These are phyloP conservation scores for Drosophila eohydei DNA, from an alignment of 2,888 invertebrate genomes.

Conservation along the genomic window DNA sequence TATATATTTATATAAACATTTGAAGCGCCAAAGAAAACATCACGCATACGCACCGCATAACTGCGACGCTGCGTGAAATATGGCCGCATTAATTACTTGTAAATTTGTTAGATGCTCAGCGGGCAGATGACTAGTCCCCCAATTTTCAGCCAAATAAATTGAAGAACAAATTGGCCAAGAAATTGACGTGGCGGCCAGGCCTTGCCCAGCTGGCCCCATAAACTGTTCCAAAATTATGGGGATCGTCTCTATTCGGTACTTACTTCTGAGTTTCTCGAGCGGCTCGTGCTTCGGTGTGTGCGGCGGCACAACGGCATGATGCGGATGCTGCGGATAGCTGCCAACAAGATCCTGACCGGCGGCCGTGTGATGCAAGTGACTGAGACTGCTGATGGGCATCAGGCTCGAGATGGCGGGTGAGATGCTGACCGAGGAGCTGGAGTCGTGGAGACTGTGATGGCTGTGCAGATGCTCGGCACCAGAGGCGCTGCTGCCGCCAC, in stretches of 20 bases:
- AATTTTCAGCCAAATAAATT: slow-evolving; percentile 65
- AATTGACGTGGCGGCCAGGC: slow-evolving; percentile 52
- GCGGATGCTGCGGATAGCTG: slow-evolving; percentile 86
- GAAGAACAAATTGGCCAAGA: slow-evolving; percentile 73
- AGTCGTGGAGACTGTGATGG: slow-evolving; percentile 86
- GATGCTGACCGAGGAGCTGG: slow-evolving; percentile 87
- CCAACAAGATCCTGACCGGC: slow-evolving; percentile 85
- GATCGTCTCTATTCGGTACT: slow-evolving; percentile 77
- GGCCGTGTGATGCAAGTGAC: slow-evolving; percentile 84
- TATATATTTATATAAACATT: not conserved
- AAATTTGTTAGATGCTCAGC: slow-evolving; percentile 75
- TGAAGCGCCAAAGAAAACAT: slow-evolving; percentile 24
- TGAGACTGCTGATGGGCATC: slow-evolving; percentile 85
- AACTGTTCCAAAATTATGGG: slow-evolving; percentile 16
- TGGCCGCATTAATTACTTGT: slow-evolving; percentile 82
- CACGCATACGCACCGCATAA: slow-evolving; percentile 56
- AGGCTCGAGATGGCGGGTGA: slow-evolving; percentile 87
- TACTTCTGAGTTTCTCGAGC: slow-evolving; percentile 90
- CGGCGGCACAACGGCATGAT: slow-evolving; percentile 86
- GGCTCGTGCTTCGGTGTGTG: slow-evolving; percentile 88
- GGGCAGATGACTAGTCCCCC: slow-evolving; percentile 23
- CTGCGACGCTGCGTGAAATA: slow-evolving; percentile 70
- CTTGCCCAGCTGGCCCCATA: slow-evolving; percentile 45
- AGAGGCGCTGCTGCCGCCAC: slow-evolving; percentile 77
- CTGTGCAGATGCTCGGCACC: slow-evolving; percentile 83